Base-by-base conservation (phyloP, 2,888 invertebrate species). In the Drosophila paramelanica region DNA sequence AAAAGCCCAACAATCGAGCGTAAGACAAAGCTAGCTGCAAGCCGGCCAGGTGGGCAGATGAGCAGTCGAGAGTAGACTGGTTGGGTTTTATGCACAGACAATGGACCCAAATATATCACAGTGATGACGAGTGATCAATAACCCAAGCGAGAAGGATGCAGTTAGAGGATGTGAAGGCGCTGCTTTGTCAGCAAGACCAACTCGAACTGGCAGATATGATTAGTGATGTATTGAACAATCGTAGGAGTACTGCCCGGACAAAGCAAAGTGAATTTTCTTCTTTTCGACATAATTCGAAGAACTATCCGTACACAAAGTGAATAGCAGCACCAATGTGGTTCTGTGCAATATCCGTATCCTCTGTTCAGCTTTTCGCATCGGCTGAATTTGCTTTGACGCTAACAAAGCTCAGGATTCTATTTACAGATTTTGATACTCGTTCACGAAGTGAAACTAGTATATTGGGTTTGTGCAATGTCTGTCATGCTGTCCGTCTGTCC, bases 121-220 rank as follows among this genome's bases (percentile, higher is more conserved):
- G 41, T 89, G 86, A 83, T 88, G 83, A 76, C 67, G 51, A 70
- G 79, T 73, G 89, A 83, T 83, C 83, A 83, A 83, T 83, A 83
- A 88, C 68, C 69, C 69, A 41, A 49, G 2, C 27, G 53, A 41
- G 6, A 23, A 23, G 47, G 8, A 7, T 6, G n/a, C 38, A 5
- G 13, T 10, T 6, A 23, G 8, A 31, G 14, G 23, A 20, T 31
- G 14, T 8, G 41, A 20, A n/a, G 50, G 25, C 41, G 7, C n/a
- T 36, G 14, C 31, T 50, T 49, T 70, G 52, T 50, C 53, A 23
- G 20, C 25, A 45, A 39, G 55, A 57, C 31, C 46, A 55, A 43
- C 43, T 46, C 23, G 14, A 60, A 43, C n/a, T 43, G 55, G 25
- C 49, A 36, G 43, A 46, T 59, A 50, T 60, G 73, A 89, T 69